Conservation (phyloP, 2,113 vertebrate species). For the Prunella himalayana region DNA sequence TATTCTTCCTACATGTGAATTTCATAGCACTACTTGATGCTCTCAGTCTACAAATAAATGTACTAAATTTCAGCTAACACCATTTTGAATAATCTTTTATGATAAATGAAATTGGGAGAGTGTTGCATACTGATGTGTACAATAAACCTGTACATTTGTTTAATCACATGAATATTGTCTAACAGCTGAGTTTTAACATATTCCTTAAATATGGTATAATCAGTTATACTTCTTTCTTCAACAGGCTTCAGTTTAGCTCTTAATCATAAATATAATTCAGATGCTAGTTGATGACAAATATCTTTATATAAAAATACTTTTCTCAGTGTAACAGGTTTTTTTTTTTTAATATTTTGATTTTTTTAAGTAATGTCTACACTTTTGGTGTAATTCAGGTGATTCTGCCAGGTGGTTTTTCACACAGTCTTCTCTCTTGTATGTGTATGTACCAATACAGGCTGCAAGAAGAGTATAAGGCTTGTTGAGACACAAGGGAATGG, state of each 20-base stretch:
- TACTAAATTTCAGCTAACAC: background rate
- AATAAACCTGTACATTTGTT: background rate
- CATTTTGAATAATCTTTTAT: background rate
- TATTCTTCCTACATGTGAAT: background rate
- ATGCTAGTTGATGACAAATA: background rate
- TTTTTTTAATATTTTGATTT: background rate
- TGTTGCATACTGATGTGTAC: background rate
- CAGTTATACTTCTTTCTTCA: background rate
- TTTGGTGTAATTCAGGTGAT: background rate
- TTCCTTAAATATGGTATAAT: background rate
- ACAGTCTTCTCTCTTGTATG: background rate
- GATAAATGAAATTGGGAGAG: background rate
- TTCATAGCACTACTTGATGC: background rate
- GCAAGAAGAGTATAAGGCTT: background rate
- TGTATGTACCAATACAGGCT: rapidly evolving
- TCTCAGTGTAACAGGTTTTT: background rate
- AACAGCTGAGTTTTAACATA: background rate
- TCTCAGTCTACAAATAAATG: background rate
- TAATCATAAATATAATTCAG: background rate
- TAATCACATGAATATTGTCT: background rate
- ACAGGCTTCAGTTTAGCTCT: background rate
- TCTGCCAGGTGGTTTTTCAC: background rate
- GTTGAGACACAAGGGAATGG: background rate
- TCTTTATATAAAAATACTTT: background rate
- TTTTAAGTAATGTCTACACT: background rate